These are phyloP conservation scores for Parasteatoda tepidariorum DNA, from an alignment of 1,140 invertebrate species.

Conservation along the genomic window DNA sequence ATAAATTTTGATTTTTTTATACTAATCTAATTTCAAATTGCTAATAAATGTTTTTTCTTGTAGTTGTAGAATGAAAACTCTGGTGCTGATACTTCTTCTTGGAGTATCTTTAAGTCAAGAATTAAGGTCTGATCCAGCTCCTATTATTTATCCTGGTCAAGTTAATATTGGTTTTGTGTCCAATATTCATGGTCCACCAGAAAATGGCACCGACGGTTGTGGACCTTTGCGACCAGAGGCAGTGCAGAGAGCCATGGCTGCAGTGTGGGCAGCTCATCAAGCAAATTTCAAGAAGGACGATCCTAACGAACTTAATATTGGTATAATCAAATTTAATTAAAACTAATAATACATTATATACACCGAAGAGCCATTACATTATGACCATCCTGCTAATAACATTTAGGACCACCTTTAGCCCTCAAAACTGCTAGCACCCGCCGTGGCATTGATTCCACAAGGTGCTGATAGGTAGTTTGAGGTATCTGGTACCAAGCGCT, in stretches of 20 bases:
- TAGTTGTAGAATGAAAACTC: background rate
- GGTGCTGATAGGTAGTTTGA: too few relatives aligned
- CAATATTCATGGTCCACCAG: conserved; percentile 9
- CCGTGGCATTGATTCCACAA: too few relatives aligned
- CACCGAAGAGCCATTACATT: too few relatives aligned
- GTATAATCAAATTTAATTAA: too few relatives aligned
- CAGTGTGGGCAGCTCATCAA: conserved; percentile 57
- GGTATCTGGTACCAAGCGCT: too few relatives aligned
- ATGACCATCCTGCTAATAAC: too few relatives aligned
- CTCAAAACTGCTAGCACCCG: too few relatives aligned
- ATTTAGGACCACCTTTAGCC: too few relatives aligned
- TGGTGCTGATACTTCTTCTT: background rate
- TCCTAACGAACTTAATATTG: conserved; percentile 53
- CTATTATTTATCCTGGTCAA: conserved; percentile 57
- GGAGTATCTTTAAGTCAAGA: conserved; percentile 1
- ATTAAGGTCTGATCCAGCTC: conserved; percentile 20
- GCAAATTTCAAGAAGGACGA: conserved; percentile 46
- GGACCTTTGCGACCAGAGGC: conserved; percentile 38
- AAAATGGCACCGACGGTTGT: conserved; percentile 22
- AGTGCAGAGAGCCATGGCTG: conserved; percentile 45
- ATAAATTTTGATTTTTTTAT: too few relatives aligned
- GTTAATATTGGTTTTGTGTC: conserved; percentile 48
- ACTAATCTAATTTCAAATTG: too few relatives aligned
- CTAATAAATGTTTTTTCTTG: background rate
- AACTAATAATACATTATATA: too few relatives aligned